A percentile compares a stretch with the other conserved stretches of the same genome.
Evolutionary conservation across 1,140 invertebrate species (phyloP).

Genomic region (Pseudachorutes palmiensis): DNA sequence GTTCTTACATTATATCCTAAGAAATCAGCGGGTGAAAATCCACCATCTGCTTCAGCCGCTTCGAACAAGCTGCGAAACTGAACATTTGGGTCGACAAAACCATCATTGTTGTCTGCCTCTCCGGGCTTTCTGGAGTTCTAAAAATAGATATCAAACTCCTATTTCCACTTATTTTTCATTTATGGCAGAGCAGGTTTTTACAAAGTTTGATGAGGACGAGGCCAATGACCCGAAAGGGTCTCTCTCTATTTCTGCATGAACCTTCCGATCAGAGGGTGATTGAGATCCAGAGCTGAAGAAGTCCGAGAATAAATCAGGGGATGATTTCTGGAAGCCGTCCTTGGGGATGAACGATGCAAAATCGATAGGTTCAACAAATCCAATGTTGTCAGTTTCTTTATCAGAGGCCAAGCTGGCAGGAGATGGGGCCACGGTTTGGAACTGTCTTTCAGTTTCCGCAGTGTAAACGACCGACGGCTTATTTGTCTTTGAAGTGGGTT

Average conservation of each 20-base stretch:
- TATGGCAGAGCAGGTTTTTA: neutral
- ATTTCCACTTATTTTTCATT: neutral
- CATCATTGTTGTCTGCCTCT: slow-evolving; percentile 19
- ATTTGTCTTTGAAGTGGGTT: neutral
- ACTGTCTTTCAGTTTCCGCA: neutral
- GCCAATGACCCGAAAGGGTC: neutral
- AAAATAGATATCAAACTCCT: neutral
- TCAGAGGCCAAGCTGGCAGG: neutral
- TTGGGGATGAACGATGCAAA: neutral
- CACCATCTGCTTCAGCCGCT: slow-evolving; percentile 22
- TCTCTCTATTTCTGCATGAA: neutral
- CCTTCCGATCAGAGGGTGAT: neutral
- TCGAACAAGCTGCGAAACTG: slow-evolving; percentile 36
- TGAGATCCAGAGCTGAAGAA: neutral
- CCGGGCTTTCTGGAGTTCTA: slow-evolving; percentile 13
- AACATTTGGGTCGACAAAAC: slow-evolving; percentile 36
- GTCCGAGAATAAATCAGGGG: neutral
- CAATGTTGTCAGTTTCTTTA: neutral
- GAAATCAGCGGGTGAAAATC: slow-evolving; percentile 36
- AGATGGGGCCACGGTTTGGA: neutral
- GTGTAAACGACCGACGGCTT: neutral
- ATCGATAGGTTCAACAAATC: neutral
- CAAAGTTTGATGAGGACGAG: neutral
- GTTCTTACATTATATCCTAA: slow-evolving; percentile 27
- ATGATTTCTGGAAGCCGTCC: neutral